These are phyloP conservation scores for Acronicta leporina DNA, from an alignment of 2,888 invertebrate genomes.

Conservation along the genomic window DNA sequence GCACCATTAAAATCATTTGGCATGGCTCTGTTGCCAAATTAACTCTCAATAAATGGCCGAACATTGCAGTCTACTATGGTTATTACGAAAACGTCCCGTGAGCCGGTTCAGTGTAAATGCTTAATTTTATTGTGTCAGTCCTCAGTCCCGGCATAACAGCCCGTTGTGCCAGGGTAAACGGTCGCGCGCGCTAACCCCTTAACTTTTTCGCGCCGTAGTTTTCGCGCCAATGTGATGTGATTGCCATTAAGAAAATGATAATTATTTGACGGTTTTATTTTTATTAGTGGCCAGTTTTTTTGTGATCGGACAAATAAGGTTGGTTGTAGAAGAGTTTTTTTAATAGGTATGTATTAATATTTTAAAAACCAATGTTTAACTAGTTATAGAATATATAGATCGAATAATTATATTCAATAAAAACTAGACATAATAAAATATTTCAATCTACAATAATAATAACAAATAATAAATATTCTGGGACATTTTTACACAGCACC, in stretches of 20 bases:
- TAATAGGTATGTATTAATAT: no score
- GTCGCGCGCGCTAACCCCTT: constrained; percentile 66
- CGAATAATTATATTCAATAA: no score
- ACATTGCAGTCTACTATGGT: constrained; percentile 64
- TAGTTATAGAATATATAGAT: no score
- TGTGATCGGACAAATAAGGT: constrained; percentile 39
- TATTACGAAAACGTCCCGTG: constrained; percentile 74
- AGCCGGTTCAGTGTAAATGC: constrained; percentile 69
- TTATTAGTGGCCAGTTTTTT: constrained; percentile 23
- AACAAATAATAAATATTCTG: no score
- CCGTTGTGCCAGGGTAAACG: constrained; percentile 74
- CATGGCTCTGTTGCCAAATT: constrained; percentile 75
- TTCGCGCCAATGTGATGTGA: constrained; percentile 45
- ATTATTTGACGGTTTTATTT: constrained; percentile 8
- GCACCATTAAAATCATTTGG: constrained; percentile 67
- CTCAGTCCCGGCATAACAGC: constrained; percentile 68
- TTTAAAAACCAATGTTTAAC: no score
- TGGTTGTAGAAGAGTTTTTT: constrained; percentile 14
- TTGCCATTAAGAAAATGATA: constrained; percentile 22
- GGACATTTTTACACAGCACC: no score
- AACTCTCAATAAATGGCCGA: constrained; percentile 71
- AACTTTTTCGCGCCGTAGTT: constrained; percentile 61
- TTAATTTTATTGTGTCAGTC: constrained; percentile 81
- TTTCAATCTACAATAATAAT: no score
- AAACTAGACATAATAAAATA: no score